Percentiles rank a stretch among this genome's conserved stretches.
Conservation (phyloP, 1,140 invertebrate species). For the Calosoma granatense region DNA sequence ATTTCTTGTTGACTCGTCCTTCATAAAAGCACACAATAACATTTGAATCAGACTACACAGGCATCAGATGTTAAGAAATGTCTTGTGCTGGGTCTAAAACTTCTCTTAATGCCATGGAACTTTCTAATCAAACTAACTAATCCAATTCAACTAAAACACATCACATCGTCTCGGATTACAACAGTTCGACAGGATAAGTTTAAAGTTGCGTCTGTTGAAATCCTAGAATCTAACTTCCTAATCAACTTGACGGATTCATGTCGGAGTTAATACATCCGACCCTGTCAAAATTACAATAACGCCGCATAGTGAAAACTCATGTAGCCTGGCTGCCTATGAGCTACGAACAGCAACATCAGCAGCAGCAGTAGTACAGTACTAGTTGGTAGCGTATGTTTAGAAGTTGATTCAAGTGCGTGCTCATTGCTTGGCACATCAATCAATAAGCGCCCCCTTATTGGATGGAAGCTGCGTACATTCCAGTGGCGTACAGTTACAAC, state of each 20-base stretch:
- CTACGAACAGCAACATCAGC: too few relatives aligned
- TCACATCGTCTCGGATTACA: neutral
- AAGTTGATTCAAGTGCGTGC: constrained; percentile 1
- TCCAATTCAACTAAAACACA: neutral
- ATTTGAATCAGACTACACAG: too few relatives aligned
- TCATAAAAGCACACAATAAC: too few relatives aligned
- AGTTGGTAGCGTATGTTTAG: neutral
- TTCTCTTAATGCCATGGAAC: too few relatives aligned
- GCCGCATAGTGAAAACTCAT: constrained; percentile 3
- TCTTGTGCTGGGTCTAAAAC: too few relatives aligned
- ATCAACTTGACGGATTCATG: neutral
- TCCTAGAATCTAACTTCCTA: neutral
- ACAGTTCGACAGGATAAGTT: neutral
- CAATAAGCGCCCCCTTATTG: neutral
- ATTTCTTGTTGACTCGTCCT: too few relatives aligned
- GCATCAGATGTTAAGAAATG: too few relatives aligned
- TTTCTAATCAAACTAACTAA: neutral
- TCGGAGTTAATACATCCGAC: neutral
- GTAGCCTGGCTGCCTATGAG: neutral
- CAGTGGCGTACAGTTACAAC: neutral
- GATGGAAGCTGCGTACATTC: neutral
- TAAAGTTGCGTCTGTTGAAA: neutral
- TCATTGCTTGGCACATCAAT: constrained; percentile 1
- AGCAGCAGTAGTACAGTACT: too few relatives aligned
- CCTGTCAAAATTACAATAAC: constrained; percentile 8